Evolutionary conservation across 2,888 invertebrate genomes (phyloP).

Genomic region (Halocaridina rubra): DNA sequence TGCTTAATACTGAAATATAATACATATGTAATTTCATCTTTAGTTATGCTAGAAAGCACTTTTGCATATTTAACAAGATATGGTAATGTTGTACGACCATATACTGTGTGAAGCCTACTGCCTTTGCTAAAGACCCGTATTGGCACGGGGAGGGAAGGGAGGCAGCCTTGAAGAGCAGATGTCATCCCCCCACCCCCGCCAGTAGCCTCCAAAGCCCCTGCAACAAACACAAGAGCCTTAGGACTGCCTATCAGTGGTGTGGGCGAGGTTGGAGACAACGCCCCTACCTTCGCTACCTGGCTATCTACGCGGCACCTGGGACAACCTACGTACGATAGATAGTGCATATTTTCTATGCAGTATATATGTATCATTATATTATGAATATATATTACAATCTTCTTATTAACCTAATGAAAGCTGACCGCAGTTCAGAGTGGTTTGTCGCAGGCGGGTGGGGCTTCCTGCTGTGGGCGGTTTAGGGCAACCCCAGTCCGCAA

Average conservation of each 20-base stretch:
- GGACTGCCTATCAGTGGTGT: conserved; percentile 1
- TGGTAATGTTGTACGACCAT: not conserved
- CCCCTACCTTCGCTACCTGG: conserved; percentile 43
- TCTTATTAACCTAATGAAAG: conserved; percentile 53
- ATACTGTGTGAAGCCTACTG: not conserved
- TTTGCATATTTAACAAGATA: not conserved
- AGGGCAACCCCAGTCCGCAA: conserved; percentile 16
- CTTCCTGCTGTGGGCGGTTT: conserved; percentile 33
- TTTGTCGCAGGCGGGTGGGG: conserved; percentile 32
- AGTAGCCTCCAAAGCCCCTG: conserved; percentile 16
- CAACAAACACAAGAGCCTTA: not conserved
- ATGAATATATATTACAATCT: conserved; percentile 51
- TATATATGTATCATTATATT: conserved; percentile 60
- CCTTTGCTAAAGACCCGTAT: conserved; percentile 45
- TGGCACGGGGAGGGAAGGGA: conserved; percentile 38
- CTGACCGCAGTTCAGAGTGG: conserved; percentile 47
- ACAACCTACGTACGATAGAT: conserved; percentile 57
- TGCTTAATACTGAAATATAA: conserved; percentile 25
- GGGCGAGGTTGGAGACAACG: conserved; percentile 2
- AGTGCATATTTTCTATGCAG: conserved; percentile 60
- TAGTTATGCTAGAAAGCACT: not conserved
- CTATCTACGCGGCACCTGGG: conserved; percentile 57
- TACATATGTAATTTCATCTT: not conserved
- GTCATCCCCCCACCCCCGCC: conserved; percentile 21
- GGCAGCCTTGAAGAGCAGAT: conserved; percentile 16